Evolutionary conservation across 2,113 vertebrate species (phyloP).

Genomic region (Psephotus haematonotus): DNA sequence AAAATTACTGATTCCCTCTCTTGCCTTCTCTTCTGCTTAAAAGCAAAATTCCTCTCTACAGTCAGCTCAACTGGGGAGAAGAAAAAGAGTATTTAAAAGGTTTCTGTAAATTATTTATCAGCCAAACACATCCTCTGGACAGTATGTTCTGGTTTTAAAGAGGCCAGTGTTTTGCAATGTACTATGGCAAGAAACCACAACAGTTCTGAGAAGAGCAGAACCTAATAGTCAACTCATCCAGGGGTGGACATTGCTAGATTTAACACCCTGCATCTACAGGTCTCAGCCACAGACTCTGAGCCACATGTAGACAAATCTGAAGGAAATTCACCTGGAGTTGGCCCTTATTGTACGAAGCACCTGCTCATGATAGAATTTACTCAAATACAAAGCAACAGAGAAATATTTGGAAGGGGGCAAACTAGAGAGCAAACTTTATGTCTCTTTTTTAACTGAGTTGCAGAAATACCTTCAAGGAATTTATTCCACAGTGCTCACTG

Average conservation of each 20-base stretch:
- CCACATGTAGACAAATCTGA: not conserved
- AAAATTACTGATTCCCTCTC: not conserved
- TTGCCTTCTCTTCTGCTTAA: not conserved
- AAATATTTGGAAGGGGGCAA: not conserved
- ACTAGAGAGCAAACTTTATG: not conserved
- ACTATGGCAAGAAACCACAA: not conserved
- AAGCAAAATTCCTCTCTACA: not conserved
- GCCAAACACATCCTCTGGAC: not conserved
- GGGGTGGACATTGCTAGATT: not conserved
- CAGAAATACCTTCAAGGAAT: not conserved
- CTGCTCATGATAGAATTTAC: not conserved
- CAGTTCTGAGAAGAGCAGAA: not conserved
- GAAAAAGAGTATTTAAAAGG: not conserved
- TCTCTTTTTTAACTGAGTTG: not conserved
- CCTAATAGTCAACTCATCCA: not conserved
- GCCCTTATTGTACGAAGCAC: not conserved
- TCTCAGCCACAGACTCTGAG: not conserved
- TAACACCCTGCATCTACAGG: not conserved
- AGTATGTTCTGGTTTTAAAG: not conserved
- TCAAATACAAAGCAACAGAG: not conserved
- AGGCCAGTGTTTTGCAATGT: not conserved
- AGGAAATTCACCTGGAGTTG: not conserved
- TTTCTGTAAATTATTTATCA: not conserved
- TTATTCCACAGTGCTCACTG: not conserved
- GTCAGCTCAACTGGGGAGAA: not conserved